phyloP scores from a whole-genome alignment of 1,140 invertebrate species.

The Bombyx mori region ASM3026992v2 NC_085123.1:4220501-4221000 shows the following conservation, averaged over 20 bases:
- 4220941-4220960: not conserved
- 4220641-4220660: conserved; percentile 5
- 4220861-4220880: conserved; percentile 5
- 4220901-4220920: conserved; percentile 8
- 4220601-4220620: conserved; percentile 7
- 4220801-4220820: not conserved
- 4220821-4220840: conserved; percentile 1
- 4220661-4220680: too few species aligned
- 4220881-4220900: conserved; percentile 6
- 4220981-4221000: conserved; percentile 5
- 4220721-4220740: not conserved
- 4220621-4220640: not conserved
- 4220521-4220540: conserved; percentile 6
- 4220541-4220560: conserved; percentile 1
- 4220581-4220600: conserved; percentile 3
- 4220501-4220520: not conserved
- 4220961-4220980: conserved; percentile 3
- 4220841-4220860: conserved; percentile 4
- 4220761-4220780: not conserved
- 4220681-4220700: too few species aligned
- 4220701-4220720: too few species aligned
- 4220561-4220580: not conserved
- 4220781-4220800: not conserved
- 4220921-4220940: conserved; percentile 1
- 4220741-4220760: not conserved